Conservation (phyloP, 2,113 vertebrate species). For the Megalops atlanticus region DNA sequence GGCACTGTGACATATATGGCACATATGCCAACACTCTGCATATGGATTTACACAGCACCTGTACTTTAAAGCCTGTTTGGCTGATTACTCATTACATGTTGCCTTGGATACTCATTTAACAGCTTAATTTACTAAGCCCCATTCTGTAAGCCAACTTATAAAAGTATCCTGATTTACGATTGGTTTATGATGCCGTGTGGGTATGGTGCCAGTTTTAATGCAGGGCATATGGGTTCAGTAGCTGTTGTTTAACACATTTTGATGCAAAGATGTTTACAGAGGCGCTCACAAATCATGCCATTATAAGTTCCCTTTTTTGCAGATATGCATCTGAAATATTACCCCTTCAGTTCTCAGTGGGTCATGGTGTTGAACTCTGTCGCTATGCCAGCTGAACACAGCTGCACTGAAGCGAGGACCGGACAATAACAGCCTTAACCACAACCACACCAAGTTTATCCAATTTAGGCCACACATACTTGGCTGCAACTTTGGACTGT, state of each 20-base stretch:
- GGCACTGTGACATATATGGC: too few species aligned
- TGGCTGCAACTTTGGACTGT: neutral
- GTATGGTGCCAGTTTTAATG: neutral
- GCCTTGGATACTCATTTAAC: neutral
- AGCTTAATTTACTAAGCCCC: neutral
- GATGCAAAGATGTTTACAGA: too few species aligned
- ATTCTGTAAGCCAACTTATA: neutral
- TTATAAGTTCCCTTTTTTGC: too few species aligned
- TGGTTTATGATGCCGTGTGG: neutral
- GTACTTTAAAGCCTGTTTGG: neutral
- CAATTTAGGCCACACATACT: neutral
- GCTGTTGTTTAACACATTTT: too few species aligned
- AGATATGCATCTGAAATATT: too few species aligned
- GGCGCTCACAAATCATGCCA: too few species aligned
- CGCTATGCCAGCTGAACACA: neutral
- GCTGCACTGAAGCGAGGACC: neutral
- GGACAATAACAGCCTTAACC: neutral
- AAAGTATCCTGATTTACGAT: neutral
- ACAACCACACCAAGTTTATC: conserved; percentile 5
- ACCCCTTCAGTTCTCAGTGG: too few species aligned
- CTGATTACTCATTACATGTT: neutral
- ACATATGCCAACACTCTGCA: too few species aligned
- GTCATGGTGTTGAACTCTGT: too few species aligned
- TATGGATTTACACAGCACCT: neutral
- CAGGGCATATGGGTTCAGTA: neutral